These are phyloP conservation scores for Lagria hirta DNA, from an alignment of 2,888 invertebrate species.

Conservation along the genomic window DNA sequence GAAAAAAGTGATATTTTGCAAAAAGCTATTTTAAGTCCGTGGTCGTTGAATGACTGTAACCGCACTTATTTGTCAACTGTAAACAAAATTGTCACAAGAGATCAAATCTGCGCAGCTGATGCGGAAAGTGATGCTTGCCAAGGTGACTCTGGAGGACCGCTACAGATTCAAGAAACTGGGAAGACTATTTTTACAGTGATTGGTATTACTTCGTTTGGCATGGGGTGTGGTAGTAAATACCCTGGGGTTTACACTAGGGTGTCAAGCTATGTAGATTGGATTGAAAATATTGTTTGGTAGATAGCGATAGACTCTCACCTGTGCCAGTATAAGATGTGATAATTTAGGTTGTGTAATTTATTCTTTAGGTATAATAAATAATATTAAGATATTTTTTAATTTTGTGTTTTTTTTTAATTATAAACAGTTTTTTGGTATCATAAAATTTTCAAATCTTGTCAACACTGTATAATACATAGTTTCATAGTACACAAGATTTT, in stretches of 20 bases:
- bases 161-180: slow-evolving; percentile 34
- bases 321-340: too few species aligned
- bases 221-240: slow-evolving; percentile 34
- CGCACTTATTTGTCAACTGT: slow-evolving; percentile 22
- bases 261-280: slow-evolving; percentile 41
- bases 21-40: slow-evolving; percentile 27
- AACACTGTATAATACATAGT: too few species aligned
- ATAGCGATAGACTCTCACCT: too few species aligned
- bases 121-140: slow-evolving; percentile 36
- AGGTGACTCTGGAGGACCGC: slow-evolving; percentile 44
- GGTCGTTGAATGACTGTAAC: slow-evolving; percentile 27
- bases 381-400: too few species aligned
- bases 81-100: slow-evolving; percentile 14
- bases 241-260: slow-evolving; percentile 42
- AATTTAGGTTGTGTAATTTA: too few species aligned
- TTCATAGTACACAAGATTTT: too few species aligned
- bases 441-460: too few species aligned
- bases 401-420: too few species aligned
- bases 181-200: slow-evolving; percentile 34
- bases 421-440: too few species aligned
- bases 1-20: slow-evolving; percentile 26
- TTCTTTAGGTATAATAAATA: too few species aligned
- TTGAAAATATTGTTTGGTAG: slow-evolving; percentile 39
- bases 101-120: slow-evolving; percentile 40
- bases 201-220: slow-evolving; percentile 39